phyloP scores from a whole-genome alignment of 2,888 invertebrate genomes.

The Machimus rusticus region DNA sequence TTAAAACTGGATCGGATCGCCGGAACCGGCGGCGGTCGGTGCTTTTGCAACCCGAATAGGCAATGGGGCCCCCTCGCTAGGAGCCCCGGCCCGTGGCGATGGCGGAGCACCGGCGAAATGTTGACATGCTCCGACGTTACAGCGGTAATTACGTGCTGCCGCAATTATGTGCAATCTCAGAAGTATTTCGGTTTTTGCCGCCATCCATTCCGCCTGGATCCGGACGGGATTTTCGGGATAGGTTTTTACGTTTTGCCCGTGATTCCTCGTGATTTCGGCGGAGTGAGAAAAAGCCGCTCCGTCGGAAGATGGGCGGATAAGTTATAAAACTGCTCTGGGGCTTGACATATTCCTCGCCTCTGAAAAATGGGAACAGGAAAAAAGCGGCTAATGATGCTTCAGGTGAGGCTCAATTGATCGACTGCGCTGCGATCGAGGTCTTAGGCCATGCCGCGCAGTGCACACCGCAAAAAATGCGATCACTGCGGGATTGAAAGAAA shows the following conservation, averaged over 20 bases:
- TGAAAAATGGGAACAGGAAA: not conserved
- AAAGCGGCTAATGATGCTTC: not conserved
- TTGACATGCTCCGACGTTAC: slow-evolving; percentile 2
- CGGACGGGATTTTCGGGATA: not conserved
- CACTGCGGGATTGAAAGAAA: not conserved
- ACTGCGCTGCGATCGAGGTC: not conserved
- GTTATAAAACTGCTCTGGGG: not conserved
- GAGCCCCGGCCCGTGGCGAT: not conserved
- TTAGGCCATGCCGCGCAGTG: not conserved
- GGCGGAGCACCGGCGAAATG: not conserved
- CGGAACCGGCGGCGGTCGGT: not conserved
- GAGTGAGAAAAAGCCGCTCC: not conserved
- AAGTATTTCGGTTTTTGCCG: not conserved
- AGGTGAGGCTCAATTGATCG: not conserved
- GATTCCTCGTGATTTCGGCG: not conserved
- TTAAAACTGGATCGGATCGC: slow-evolving; percentile 7
- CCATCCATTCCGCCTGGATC: not conserved
- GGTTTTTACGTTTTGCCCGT: not conserved
- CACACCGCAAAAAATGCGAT: not conserved
- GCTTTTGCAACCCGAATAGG: not conserved
- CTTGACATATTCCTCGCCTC: not conserved
- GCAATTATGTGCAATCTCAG: slow-evolving; percentile 18
- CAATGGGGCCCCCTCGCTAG: not conserved
- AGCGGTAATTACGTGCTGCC: not conserved
- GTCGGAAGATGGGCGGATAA: not conserved